A percentile compares a stretch with the other conserved stretches of the same genome.
Evolutionary conservation across 2,888 invertebrate species (phyloP).

Genomic region (Eupithecia tripunctaria): DNA sequence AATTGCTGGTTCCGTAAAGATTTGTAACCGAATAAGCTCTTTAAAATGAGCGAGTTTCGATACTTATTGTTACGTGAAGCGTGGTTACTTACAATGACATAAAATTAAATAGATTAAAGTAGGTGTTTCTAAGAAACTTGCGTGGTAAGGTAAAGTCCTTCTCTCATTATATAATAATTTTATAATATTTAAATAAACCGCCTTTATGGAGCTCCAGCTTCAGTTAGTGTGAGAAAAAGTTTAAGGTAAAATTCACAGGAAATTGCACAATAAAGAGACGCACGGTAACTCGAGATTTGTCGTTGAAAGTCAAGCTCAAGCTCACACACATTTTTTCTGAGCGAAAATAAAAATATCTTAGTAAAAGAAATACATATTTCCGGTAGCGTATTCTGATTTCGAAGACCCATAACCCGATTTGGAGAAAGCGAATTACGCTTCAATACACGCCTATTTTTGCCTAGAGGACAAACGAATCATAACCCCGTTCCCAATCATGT

Average conservation of each 20-base stretch:
- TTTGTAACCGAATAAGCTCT: conserved; percentile 16
- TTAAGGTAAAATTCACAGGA: background rate
- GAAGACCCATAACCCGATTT: background rate
- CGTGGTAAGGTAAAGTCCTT: background rate
- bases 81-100: background rate
- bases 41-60: conserved; percentile 6
- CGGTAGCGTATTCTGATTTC: background rate
- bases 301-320: background rate
- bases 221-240: background rate
- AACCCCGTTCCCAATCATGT: background rate
- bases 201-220: background rate
- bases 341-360: background rate
- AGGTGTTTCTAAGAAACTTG: background rate
- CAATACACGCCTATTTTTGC: background rate
- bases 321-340: background rate
- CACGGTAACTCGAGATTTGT: background rate
- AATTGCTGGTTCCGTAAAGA: conserved; percentile 26
- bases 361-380: background rate
- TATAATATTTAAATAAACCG: background rate
- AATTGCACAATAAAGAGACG: background rate
- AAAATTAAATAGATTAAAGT: background rate
- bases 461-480: background rate
- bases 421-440: background rate
- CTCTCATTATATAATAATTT: background rate
- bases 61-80: background rate